phyloP scores from a whole-genome alignment of 2,113 vertebrate genomes.

The Trachemys scripta region DNA sequence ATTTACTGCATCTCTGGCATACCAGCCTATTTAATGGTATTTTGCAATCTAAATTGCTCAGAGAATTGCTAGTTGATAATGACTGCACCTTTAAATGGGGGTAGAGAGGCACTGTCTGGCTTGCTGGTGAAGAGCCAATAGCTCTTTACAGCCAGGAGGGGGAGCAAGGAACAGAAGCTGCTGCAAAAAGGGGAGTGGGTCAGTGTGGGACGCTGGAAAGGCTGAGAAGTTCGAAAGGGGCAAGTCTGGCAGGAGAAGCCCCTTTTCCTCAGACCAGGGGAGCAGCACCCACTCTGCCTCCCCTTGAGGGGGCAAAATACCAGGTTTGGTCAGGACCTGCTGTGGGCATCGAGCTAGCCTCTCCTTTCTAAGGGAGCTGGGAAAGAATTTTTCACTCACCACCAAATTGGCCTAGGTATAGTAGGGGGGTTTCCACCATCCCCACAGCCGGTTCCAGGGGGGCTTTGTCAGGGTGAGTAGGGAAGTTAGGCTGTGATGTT shows the following conservation, averaged over 20 bases:
- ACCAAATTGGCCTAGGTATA: neutral
- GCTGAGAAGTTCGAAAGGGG: too few relatives aligned
- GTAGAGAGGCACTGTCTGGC: too few relatives aligned
- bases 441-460: too few relatives aligned
- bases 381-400: neutral
- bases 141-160: too few relatives aligned
- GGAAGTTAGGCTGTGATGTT: too few relatives aligned
- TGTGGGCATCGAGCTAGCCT: neutral
- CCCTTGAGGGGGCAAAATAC: neutral
- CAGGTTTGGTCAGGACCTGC: neutral
- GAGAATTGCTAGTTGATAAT: slow-evolving; percentile 22
- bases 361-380: neutral
- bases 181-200: too few relatives aligned
- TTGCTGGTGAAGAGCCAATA: too few relatives aligned
- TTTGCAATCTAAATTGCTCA: neutral
- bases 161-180: too few relatives aligned
- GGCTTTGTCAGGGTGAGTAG: too few relatives aligned
- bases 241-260: neutral
- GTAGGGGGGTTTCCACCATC: too few relatives aligned
- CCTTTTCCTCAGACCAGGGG: neutral
- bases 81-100: too few relatives aligned
- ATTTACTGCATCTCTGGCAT: slow-evolving; percentile 9
- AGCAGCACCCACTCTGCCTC: neutral
- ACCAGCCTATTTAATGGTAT: neutral
- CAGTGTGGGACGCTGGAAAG: too few relatives aligned